Evolutionary conservation across 1,140 invertebrate genomes (phyloP).

Genomic region (Macrosteles quadrilineatus): DNA sequence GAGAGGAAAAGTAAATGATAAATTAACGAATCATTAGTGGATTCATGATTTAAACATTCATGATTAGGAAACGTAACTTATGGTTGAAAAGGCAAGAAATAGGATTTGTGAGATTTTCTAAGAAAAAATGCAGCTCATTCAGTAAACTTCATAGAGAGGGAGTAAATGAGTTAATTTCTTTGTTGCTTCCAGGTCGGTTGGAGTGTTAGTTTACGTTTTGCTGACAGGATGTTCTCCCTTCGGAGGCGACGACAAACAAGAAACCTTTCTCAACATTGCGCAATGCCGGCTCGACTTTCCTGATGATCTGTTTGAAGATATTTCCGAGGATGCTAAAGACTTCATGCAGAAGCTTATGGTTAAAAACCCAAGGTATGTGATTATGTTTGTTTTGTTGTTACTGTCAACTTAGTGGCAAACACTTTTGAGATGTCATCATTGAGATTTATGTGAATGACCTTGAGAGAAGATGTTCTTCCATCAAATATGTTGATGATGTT

Average conservation of each 20-base stretch:
- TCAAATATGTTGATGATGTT: too few relatives aligned
- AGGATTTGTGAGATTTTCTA: too few relatives aligned
- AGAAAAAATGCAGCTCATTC: too few relatives aligned
- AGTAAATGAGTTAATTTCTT: too few relatives aligned
- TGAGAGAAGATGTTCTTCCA: too few relatives aligned
- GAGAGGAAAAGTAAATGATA: too few relatives aligned
- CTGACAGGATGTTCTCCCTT: conserved; percentile 76
- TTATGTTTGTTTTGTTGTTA: neutral
- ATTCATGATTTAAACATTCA: too few relatives aligned
- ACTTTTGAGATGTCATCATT: neutral
- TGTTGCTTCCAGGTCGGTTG: conserved; percentile 61
- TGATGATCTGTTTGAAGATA: conserved; percentile 66
- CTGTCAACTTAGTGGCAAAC: neutral
- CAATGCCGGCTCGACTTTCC: conserved; percentile 67
- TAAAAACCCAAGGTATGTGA: conserved; percentile 62
- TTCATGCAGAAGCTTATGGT: conserved; percentile 67
- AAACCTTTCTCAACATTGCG: conserved; percentile 78
- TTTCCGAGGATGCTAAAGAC: conserved; percentile 65
- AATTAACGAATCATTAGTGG: too few relatives aligned
- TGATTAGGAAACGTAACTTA: too few relatives aligned
- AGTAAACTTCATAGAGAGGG: too few relatives aligned
- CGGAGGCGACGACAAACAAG: conserved; percentile 72
- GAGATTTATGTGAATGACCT: neutral
- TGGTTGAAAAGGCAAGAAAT: too few relatives aligned
- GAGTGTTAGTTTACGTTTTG: conserved; percentile 73